phyloP scores from a whole-genome alignment of 2,797 vertebrate species.

The Esox lucius region DNA sequence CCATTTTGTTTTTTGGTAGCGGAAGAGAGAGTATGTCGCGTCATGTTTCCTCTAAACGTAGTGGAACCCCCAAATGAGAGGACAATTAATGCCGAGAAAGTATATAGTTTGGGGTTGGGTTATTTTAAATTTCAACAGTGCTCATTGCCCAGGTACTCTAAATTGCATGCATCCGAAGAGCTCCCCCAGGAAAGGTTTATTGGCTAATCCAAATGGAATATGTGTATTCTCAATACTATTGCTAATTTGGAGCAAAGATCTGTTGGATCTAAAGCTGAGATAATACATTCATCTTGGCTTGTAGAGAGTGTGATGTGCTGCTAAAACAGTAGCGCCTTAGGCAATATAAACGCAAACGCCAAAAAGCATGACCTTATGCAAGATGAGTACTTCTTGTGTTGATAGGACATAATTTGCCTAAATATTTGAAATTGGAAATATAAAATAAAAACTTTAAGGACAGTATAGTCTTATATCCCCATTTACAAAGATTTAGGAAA shows the following conservation, averaged over 20 bases:
- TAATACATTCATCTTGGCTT: too few species aligned
- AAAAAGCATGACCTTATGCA: not conserved
- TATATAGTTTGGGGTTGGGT: not conserved
- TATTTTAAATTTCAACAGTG: not conserved
- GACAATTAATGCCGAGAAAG: not conserved
- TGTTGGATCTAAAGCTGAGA: not conserved
- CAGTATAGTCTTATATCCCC: too few species aligned
- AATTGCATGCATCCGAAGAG: not conserved
- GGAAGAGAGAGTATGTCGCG: not conserved
- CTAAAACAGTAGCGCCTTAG: not conserved
- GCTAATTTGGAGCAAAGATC: not conserved
- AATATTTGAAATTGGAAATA: not conserved
- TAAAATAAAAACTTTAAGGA: not conserved
- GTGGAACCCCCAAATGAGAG: not conserved
- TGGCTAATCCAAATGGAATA: not conserved
- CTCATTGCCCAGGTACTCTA: not conserved
- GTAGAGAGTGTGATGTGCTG: not conserved
- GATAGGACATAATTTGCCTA: not conserved
- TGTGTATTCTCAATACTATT: not conserved
- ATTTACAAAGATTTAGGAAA: too few species aligned
- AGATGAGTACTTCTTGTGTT: not conserved
- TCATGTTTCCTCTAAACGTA: not conserved
- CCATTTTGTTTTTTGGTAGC: slow-evolving; percentile 3
- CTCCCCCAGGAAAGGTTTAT: not conserved
- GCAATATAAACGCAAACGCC: not conserved